Evolutionary conservation across 2,797 vertebrate genomes (phyloP).

Genomic region (Potorous gilbertii): DNA sequence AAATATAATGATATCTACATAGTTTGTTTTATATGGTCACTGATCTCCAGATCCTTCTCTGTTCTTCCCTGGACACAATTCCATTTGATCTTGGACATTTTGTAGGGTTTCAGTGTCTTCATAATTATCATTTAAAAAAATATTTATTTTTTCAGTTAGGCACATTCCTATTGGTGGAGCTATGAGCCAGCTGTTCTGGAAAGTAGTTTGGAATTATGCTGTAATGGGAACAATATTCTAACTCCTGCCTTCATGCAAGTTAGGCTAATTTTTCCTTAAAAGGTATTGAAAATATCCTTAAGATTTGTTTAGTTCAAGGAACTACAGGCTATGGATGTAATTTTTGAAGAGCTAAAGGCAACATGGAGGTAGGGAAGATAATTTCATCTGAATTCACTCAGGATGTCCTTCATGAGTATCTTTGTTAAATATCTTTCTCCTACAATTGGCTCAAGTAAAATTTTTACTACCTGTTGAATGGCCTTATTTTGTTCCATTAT

Average conservation of each 20-base stretch:
- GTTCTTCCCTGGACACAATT: slow-evolving; percentile 16
- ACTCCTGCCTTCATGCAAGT: not conserved
- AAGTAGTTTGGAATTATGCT: not conserved
- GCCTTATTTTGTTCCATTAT: not conserved
- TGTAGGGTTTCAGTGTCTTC: slow-evolving; percentile 15
- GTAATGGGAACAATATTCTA: not conserved
- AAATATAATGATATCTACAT: too few species aligned
- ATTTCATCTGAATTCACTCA: not conserved
- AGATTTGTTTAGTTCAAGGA: not conserved
- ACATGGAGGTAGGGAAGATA: not conserved
- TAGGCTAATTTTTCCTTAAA: not conserved
- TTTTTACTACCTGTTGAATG: not conserved
- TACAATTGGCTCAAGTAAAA: not conserved
- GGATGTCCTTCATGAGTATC: not conserved
- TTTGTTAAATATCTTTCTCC: not conserved
- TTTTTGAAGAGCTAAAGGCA: not conserved
- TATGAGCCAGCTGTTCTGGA: not conserved
- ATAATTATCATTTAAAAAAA: not conserved
- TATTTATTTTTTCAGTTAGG: not conserved
- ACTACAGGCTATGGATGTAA: not conserved
- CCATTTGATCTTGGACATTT: slow-evolving; percentile 27
- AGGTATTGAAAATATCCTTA: not conserved
- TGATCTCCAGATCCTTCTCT: too few species aligned
- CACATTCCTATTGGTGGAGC: not conserved
- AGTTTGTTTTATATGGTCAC: too few species aligned